A percentile compares a stretch with the other conserved stretches of the same genome.
These are phyloP conservation scores for Triplophysa bombifrons DNA, from an alignment of 2,797 vertebrate species.

Conservation along the genomic window DNA sequence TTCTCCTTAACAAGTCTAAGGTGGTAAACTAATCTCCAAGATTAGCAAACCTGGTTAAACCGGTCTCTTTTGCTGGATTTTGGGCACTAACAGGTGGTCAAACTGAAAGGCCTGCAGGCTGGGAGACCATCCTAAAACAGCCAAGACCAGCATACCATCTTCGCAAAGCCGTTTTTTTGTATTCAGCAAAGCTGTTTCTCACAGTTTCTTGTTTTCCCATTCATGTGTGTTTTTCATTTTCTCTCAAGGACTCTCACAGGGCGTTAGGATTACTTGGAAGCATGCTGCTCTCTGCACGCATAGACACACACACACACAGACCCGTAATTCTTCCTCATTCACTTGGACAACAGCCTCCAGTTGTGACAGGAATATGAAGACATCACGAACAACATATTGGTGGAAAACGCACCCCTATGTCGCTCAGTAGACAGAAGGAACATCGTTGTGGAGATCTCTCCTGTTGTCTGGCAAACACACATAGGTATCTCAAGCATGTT, in stretches of 20 bases:
- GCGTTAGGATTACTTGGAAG: slow-evolving; percentile 19
- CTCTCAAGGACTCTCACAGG: slow-evolving; percentile 28
- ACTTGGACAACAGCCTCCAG: slow-evolving; percentile 29
- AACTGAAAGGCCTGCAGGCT: not conserved
- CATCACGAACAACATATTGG: slow-evolving; percentile 20
- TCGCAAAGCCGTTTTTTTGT: not conserved
- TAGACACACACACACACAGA: slow-evolving; percentile 24
- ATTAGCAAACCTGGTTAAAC: not conserved
- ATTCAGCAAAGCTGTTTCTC: not conserved
- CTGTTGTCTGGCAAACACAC: slow-evolving; percentile 43
- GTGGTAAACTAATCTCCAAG: not conserved
- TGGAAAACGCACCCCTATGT: slow-evolving; percentile 37
- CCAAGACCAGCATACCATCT: not conserved
- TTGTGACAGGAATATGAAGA: slow-evolving; percentile 36
- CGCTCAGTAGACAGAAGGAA: slow-evolving; percentile 34
- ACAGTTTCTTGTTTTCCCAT: slow-evolving; percentile 5
- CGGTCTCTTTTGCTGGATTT: not conserved
- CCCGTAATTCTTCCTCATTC: slow-evolving; percentile 19
- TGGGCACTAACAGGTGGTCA: not conserved
- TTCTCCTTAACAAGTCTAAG: not conserved
- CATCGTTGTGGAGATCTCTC: slow-evolving; percentile 36
- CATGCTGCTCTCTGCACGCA: not conserved
- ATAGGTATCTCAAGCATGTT: slow-evolving; percentile 45
- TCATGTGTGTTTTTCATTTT: slow-evolving; percentile 31
- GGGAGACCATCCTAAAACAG: not conserved